A percentile compares a stretch with the other conserved stretches of the same genome.
Evolutionary conservation across 2,888 invertebrate genomes (phyloP).

Genomic region (Odiellus spinosus): DNA sequence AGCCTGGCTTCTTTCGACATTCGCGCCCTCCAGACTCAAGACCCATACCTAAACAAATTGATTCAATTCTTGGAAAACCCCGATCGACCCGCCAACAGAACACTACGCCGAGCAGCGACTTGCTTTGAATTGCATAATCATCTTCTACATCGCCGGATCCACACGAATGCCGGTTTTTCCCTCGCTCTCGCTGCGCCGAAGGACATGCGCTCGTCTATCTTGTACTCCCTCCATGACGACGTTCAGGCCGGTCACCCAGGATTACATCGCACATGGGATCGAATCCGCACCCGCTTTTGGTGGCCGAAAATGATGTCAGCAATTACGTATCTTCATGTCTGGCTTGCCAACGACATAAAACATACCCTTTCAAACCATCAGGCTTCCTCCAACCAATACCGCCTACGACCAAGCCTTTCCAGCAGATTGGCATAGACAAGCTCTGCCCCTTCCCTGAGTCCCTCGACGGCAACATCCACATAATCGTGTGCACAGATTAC

Average conservation of each 20-base stretch:
- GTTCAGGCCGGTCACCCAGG: constrained; percentile 16
- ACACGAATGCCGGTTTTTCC: no score
- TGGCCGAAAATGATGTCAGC: constrained; percentile 16
- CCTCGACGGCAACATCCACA: constrained; percentile 6
- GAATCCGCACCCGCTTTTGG: constrained; percentile 11
- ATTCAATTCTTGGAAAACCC: no score
- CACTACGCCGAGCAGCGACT: no score
- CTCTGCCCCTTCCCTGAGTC: constrained; percentile 5
- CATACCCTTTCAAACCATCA: neutral
- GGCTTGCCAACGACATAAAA: constrained; percentile 15
- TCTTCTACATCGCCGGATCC: no score
- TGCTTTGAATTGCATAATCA: no score
- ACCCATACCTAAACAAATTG: no score
- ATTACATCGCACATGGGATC: constrained; percentile 8
- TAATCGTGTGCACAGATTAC: constrained; percentile 6
- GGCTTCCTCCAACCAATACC: neutral
- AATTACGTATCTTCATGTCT: constrained; percentile 11
- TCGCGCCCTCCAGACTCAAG: no score
- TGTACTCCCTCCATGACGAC: constrained; percentile 7
- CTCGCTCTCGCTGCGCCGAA: no score
- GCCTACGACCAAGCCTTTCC: constrained; percentile 2
- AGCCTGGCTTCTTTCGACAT: no score
- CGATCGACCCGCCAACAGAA: no score
- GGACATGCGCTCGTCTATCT: no score
- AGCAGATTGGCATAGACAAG: constrained; percentile 5